Evolutionary conservation across 2,113 vertebrate genomes (phyloP).

Genomic region (Lagopus muta): DNA sequence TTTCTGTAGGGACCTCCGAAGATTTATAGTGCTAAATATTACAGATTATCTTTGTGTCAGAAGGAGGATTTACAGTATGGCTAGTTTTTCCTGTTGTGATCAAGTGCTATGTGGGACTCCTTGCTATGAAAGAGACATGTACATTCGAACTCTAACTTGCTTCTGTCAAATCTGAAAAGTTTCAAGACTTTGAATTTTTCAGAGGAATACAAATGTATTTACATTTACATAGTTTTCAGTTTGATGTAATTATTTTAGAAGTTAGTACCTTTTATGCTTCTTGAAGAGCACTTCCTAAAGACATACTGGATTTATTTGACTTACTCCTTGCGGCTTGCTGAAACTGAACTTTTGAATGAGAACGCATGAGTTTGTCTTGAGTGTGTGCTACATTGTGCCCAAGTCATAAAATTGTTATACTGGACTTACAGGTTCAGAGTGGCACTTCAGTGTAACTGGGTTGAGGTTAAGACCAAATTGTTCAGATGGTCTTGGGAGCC

Average conservation of each 20-base stretch:
- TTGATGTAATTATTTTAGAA: not conserved
- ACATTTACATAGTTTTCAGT: not conserved
- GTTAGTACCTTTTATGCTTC: not conserved
- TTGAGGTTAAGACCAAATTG: not conserved
- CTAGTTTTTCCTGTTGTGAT: not conserved
- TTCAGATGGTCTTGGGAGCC: not conserved
- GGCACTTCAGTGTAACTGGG: not conserved
- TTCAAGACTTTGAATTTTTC: not conserved
- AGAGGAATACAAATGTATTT: not conserved
- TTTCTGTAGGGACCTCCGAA: not conserved
- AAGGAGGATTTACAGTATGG: not conserved
- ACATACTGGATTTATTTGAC: not conserved
- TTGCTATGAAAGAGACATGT: not conserved
- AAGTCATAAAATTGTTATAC: not conserved
- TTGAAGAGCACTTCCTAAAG: not conserved
- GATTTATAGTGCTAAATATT: not conserved
- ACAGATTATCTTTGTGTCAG: not conserved
- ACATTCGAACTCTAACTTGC: not conserved
- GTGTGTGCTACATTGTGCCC: not conserved
- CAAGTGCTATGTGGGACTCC: not conserved
- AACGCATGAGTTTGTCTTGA: not conserved
- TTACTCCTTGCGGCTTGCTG: not conserved
- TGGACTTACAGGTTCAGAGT: not conserved
- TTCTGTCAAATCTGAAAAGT: not conserved
- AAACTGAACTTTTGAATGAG: not conserved